Base-by-base conservation (phyloP, 2,888 invertebrate genomes). In the Drosophila mulleri region DNA sequence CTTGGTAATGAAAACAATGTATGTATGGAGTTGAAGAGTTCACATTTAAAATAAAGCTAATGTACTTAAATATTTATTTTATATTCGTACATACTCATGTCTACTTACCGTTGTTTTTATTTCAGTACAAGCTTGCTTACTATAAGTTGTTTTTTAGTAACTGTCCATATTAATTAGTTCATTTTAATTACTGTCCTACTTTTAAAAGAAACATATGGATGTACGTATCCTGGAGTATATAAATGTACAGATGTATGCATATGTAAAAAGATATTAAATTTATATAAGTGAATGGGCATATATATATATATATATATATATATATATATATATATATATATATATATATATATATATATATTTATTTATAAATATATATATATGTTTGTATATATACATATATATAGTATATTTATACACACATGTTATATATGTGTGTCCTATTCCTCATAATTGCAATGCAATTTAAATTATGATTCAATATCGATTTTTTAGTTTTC, bases 401-500 rank as follows among this genome's bases (percentile, higher is more conserved):
- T 26, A 26, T 26, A 18, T 32, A 18, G 48, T 9, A 37, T 47
- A 16, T 11, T 12, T 26, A n/a, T n/a, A n/a, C n/a, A n/a, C n/a
- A n/a, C n/a, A n/a, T n/a, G n/a, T n/a, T n/a, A n/a, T 2, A 41
- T n/a, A 4, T n/a, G 58, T 26, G 8, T 29, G 41, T n/a, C 20
- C 23, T 3, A 56, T 37, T 32, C 12, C 47, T 53, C 23, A 54
- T 66, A 58, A 59, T 61, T 68, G 48, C 63, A 50, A 18, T 66
- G 39, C 44, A 61, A 56, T 72, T 54, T 63, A 67, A 65, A 72
- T 58, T 65, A 70, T 67, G 45, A 66, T 68, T 60, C 67, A 66
- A 16, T 80, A 79, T 80, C 69, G 80, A 80, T 80, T 80, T 80
- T 80, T 61, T 66, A 66, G 54, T 44, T 73, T 35, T 54, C 4